These are phyloP conservation scores for Centropus unirufus DNA, from an alignment of 2,113 vertebrate genomes.

Conservation along the genomic window DNA sequence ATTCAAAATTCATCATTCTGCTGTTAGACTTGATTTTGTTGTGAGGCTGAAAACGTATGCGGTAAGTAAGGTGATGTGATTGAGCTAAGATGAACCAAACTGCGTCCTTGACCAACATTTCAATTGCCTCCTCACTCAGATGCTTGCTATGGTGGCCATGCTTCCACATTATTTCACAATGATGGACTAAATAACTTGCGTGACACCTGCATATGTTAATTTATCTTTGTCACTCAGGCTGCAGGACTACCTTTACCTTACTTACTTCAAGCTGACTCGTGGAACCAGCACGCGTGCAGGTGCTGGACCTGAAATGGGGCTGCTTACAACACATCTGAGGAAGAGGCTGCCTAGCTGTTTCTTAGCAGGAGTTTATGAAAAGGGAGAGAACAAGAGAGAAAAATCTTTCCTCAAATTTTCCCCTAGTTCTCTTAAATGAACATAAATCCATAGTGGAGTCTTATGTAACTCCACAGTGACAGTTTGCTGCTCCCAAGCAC, in stretches of 20 bases:
- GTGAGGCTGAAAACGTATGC: background rate
- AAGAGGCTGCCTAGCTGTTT: background rate
- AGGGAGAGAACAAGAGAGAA: background rate
- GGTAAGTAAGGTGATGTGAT: background rate
- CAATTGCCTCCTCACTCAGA: background rate
- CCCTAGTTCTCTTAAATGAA: background rate
- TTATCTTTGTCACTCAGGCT: background rate
- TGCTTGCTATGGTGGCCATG: background rate
- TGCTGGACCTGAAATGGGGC: background rate
- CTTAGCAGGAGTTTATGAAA: slow-evolving; percentile 1
- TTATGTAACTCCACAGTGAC: background rate
- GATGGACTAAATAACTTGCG: background rate
- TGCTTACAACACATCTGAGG: background rate
- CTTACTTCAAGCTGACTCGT: background rate
- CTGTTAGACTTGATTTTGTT: background rate
- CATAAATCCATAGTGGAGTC: slow-evolving; percentile 17
- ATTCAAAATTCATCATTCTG: background rate
- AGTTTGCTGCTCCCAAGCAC: background rate
- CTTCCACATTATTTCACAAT: background rate
- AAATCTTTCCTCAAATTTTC: background rate
- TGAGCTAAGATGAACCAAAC: background rate
- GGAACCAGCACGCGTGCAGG: background rate
- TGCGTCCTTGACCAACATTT: background rate
- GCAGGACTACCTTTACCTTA: background rate
- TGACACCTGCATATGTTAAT: background rate